Evolutionary conservation across 2,113 vertebrate genomes (phyloP), one percentile per base, ranked within the genome.

Genomic region (Burhinus oedicnemus): DNA sequence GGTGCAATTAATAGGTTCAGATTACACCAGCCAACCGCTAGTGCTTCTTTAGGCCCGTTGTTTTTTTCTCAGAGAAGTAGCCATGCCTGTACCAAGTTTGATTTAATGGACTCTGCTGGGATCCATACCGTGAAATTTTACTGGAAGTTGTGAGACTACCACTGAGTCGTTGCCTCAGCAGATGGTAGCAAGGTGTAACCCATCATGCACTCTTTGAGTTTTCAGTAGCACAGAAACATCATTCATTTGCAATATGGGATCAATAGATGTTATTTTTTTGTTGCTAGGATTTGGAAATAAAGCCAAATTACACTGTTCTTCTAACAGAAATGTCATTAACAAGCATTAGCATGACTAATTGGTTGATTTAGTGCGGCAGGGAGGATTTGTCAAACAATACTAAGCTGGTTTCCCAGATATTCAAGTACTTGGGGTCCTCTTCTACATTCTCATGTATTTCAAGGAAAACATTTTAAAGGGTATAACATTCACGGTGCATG

Each of bases 1-100:
- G 80, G 64, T 94, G 95, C 95, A 97, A 97, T 97, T 96, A 97
- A 87, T 79, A 94, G 90, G 76, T 92, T 94, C 92, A 64, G 89
- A 90, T 96, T 91, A 93, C 65, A 74, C 6, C 27, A 87, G 69
- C 70, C 75, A 87, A 94, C 65, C 32, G n/a, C 62, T 90, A 69
- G 78, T 95, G 65, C 34, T 93, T 90, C 93, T 93, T 84, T 91
- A 82, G 94, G 91, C 82, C 96, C 92, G 83, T 54, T 93, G 15
- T 22, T 38, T 86, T 94, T 91, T 92, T 91, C 90, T 69, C 52
- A 86, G 66, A 94, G 91, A 96, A 95, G 95, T 82, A 97, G 77
- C 64, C 89, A 26, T 74, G 94, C 84, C 83, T 84, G 44, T 47
- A 78, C 22, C 8, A 52, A 87, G 60, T 89, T 95, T 90, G 93